Evolutionary conservation across 2,888 invertebrate genomes (phyloP).

Genomic region (Campopleginae sp.): DNA sequence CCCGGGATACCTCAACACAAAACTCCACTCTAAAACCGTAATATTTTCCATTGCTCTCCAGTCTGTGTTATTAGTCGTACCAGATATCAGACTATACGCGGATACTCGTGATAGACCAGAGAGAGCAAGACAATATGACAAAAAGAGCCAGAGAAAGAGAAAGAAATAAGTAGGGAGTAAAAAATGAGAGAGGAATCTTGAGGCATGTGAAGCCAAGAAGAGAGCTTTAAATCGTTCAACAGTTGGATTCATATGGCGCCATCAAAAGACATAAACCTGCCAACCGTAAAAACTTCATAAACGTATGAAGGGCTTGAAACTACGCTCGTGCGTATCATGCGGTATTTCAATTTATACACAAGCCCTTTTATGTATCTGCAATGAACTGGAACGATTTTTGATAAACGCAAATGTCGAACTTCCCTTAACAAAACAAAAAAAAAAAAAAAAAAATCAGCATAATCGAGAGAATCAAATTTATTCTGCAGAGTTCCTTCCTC

Average conservation of each 20-base stretch:
- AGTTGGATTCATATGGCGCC: slow-evolving; percentile 79
- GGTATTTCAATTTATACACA: slow-evolving; percentile 2
- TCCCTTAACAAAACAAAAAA: not conserved
- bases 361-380: not conserved
- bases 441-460: not conserved
- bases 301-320: slow-evolving; percentile 68
- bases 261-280: slow-evolving; percentile 78
- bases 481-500: not conserved
- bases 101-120: slow-evolving; percentile 22
- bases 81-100: slow-evolving; percentile 51
- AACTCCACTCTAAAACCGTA: slow-evolving; percentile 58
- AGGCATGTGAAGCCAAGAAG: slow-evolving; percentile 6
- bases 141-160: not conserved
- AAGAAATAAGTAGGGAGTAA: slow-evolving; percentile 20
- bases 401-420: not conserved
- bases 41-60: slow-evolving; percentile 56
- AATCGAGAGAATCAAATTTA: slow-evolving; percentile 11
- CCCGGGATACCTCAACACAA: slow-evolving; percentile 50
- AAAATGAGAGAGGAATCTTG: slow-evolving; percentile 24
- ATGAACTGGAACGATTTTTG: not conserved
- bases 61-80: slow-evolving; percentile 61
- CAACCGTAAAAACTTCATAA: slow-evolving; percentile 76
- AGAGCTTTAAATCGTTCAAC: slow-evolving; percentile 75
- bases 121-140: slow-evolving; percentile 1
- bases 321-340: slow-evolving; percentile 41